These are phyloP conservation scores for Motacilla tschutschensis DNA, from an alignment of 2,113 vertebrate species.

Conservation along the genomic window DNA sequence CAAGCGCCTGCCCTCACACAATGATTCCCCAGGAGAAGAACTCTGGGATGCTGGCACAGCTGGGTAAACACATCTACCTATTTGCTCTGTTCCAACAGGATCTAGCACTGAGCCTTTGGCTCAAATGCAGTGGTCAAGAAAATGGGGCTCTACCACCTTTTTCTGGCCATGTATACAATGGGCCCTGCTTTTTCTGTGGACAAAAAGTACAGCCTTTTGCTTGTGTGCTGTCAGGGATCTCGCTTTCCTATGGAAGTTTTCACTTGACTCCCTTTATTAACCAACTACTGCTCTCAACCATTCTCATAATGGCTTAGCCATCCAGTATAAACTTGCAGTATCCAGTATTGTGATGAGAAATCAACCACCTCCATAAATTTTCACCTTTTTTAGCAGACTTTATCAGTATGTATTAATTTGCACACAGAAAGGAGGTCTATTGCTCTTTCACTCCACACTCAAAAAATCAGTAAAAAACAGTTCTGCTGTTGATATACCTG, in stretches of 20 bases:
- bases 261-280: neutral
- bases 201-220: neutral
- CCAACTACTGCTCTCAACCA: neutral
- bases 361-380: neutral
- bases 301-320: neutral
- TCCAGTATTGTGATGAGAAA: neutral
- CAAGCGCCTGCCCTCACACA: accelerated
- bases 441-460: neutral
- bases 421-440: neutral
- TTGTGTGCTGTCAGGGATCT: neutral
- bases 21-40: neutral
- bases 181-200: neutral
- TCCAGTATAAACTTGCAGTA: neutral
- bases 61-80: neutral
- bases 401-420: neutral
- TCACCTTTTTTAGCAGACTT: neutral
- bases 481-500: neutral
- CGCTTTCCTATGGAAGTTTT: neutral
- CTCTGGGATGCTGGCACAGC: accelerated
- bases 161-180: neutral
- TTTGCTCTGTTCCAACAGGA: neutral
- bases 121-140: neutral
- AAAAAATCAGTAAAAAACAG: neutral
- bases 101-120: neutral
- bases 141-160: neutral